Percentiles rank a stretch among this genome's conserved stretches.
phyloP scores from a whole-genome alignment of 2,797 vertebrate species.

The Halcyon leucocephala region DNA sequence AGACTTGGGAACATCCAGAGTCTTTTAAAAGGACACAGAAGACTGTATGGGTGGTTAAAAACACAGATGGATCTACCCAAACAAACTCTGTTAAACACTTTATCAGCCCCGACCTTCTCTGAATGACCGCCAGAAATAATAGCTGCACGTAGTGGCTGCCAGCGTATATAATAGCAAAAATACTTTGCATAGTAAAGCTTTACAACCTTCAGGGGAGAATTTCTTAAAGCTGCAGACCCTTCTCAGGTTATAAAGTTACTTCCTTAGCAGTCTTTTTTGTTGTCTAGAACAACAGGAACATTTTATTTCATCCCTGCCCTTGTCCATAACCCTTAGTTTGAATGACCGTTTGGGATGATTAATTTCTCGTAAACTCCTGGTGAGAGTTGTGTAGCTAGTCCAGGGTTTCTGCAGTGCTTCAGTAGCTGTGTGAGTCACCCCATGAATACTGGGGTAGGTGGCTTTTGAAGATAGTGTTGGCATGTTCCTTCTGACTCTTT shows the following conservation, averaged over 20 bases:
- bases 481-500: not conserved
- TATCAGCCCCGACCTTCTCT: conserved; percentile 49
- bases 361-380: not conserved
- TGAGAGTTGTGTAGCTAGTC: not conserved
- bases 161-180: conserved; percentile 71
- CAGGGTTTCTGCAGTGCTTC: not conserved
- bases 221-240: conserved; percentile 62
- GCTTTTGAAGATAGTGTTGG: not conserved
- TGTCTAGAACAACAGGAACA: conserved; percentile 17
- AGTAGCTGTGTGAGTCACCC: not conserved
- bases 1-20: not conserved
- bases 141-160: conserved; percentile 57
- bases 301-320: conserved; percentile 30
- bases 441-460: not conserved
- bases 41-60: conserved; percentile 52
- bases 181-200: conserved; percentile 71
- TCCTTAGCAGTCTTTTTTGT: conserved; percentile 18
- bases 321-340: conserved; percentile 3
- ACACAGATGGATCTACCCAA: conserved; percentile 65
- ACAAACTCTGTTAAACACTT: conserved; percentile 65
- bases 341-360: conserved; percentile 18
- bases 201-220: conserved; percentile 63
- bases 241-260: conserved; percentile 55
- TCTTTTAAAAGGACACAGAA: conserved; percentile 47
- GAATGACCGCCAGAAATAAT: conserved; percentile 65